Conservation (phyloP, 2,888 invertebrate species). For the Choreutis nemorana region DNA sequence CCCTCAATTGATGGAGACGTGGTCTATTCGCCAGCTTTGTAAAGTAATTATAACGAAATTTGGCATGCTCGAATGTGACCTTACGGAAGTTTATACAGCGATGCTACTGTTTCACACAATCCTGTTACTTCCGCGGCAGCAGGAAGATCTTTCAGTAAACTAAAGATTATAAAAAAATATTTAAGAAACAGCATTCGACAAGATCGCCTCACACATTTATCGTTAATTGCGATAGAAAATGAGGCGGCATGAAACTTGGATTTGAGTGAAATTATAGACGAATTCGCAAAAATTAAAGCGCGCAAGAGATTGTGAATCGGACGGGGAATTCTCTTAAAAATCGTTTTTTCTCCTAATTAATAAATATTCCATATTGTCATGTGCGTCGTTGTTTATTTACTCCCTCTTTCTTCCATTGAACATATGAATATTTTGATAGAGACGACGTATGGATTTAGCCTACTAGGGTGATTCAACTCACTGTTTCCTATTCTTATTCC, state of each 20-base stretch:
- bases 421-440: no score
- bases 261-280: slow-evolving; percentile 11
- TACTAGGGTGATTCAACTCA: no score
- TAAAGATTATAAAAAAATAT: slow-evolving; percentile 12
- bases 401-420: no score
- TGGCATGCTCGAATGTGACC: slow-evolving; percentile 11
- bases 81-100: slow-evolving; percentile 12
- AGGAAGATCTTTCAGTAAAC: slow-evolving; percentile 14
- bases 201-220: slow-evolving; percentile 13
- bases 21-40: slow-evolving; percentile 13
- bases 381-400: no score
- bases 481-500: no score
- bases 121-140: slow-evolving; percentile 11
- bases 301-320: no score
- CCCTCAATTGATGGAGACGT: slow-evolving; percentile 12
- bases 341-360: no score
- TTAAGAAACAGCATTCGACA: slow-evolving; percentile 11
- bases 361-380: no score
- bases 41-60: slow-evolving; percentile 12
- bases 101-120: slow-evolving; percentile 12
- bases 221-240: slow-evolving; percentile 11
- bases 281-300: slow-evolving; percentile 9
- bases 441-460: no score
- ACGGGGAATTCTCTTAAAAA: no score
- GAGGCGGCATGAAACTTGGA: slow-evolving; percentile 10